Conservation (phyloP, 1,140 invertebrate species). For the Lepidurus arcticus region DNA sequence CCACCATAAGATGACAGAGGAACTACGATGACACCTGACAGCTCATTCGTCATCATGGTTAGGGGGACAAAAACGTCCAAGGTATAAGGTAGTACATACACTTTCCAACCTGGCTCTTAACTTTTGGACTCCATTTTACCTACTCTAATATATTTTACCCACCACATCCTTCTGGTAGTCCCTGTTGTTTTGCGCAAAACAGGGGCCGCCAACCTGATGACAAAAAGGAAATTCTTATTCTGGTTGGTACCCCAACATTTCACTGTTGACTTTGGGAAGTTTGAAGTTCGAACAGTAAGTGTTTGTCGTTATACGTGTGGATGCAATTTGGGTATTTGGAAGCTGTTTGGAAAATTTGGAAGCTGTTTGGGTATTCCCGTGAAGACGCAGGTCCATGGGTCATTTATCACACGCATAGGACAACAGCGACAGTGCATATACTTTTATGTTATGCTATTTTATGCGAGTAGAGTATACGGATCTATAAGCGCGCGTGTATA, state of each 20-base stretch:
- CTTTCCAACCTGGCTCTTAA: background rate
- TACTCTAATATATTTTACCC: background rate
- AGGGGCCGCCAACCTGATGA: no score
- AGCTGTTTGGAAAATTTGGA: background rate
- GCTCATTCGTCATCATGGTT: constrained; percentile 5
- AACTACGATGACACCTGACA: constrained; percentile 17
- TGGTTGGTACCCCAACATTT: no score
- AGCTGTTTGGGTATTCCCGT: background rate
- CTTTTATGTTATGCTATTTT: no score
- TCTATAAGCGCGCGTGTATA: no score
- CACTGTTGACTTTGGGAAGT: no score
- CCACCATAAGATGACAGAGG: constrained; percentile 18
- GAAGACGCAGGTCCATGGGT: background rate
- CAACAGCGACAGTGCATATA: background rate
- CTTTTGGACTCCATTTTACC: background rate
- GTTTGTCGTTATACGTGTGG: no score
- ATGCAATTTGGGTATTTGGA: no score
- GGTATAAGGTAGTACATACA: background rate
- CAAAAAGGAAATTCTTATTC: no score
- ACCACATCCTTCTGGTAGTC: no score
- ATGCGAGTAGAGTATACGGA: no score
- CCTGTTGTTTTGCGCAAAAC: no score
- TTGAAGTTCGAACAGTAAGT: no score
- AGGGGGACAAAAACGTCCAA: background rate
- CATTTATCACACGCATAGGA: background rate